Evolutionary conservation across 1,140 invertebrate species (phyloP), one percentile per base, ranked within the genome.

Genomic region (Drosophila insularis): DNA sequence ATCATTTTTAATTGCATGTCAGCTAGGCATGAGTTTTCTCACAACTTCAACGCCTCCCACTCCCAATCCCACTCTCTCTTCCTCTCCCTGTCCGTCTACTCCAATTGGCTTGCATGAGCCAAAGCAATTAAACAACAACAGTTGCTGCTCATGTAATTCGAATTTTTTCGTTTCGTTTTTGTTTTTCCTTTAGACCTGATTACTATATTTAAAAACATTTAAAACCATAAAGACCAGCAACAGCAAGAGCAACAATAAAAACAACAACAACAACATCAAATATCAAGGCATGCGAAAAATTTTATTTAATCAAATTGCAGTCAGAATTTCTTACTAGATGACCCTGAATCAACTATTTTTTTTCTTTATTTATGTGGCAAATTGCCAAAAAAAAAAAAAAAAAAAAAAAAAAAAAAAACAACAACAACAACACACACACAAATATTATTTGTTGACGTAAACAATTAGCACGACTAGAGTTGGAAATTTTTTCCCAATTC

Each of bases 1-100:
- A 78, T 81, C 75, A 71, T 66, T 79, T 82, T 87, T 86, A 86
- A 86, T 86, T 87, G 84, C 82, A 78, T 76, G 73, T 76, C 73
- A 63, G 69, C 69, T 35, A 55, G 61, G 61, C 53, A 63, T 76
- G 73, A 74, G 46, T 87, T 85, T 85, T 85, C 82, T 81, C 81
- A 85, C 82, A 81, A 69, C 63, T 32, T 63, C 68, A 39, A 31
- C 32, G 19, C 64, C 40, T 40, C 67, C 63, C 17, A 63, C 73
- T 54, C 67, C 14, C 19, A 74, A 69, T 61, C 37, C 56, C 67
- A 35, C 40, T 40, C 59, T 43, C 17, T 60, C 73, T 54, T 67
- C 19, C 43, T 71, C 72, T 61, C 31, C 54, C 11, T 37, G 1
- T 2, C 55, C 40, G 65, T 53, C 63, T 19, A 63, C 69, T 54